A percentile compares a stretch with the other conserved stretches of the same genome.
These are phyloP conservation scores for Aporophyla nigra DNA, from an alignment of 2,888 invertebrate genomes.

Conservation along the genomic window DNA sequence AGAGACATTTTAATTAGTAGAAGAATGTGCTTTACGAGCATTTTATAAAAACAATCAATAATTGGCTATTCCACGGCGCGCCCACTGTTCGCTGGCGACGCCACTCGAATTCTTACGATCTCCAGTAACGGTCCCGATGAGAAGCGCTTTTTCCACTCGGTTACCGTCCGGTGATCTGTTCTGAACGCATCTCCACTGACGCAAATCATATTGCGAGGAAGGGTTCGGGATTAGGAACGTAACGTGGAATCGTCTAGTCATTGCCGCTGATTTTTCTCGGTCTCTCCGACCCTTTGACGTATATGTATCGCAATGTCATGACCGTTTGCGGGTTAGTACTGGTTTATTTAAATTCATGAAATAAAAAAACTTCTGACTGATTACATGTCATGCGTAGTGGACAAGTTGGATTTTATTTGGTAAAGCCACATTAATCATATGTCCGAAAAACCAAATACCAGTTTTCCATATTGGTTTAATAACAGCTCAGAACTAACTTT, in stretches of 20 bases:
- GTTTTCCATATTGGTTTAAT: background rate
- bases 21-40: background rate
- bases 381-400: background rate
- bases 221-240: constrained; percentile 87
- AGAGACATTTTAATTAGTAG: background rate
- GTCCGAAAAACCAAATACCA: background rate
- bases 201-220: constrained; percentile 91
- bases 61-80: constrained; percentile 38
- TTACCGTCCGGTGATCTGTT: constrained; percentile 90
- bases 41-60: constrained; percentile 53
- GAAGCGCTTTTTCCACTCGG: constrained; percentile 90
- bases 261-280: constrained; percentile 85
- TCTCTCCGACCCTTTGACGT: constrained; percentile 67
- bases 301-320: constrained; percentile 71
- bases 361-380: constrained; percentile 2
- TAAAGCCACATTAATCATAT: background rate
- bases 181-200: constrained; percentile 89
- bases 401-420: background rate
- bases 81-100: constrained; percentile 66
- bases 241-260: constrained; percentile 84
- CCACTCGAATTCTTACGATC: constrained; percentile 81
- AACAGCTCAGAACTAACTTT: background rate
- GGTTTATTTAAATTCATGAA: constrained; percentile 54
- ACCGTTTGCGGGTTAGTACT: constrained; percentile 61
- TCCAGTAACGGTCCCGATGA: constrained; percentile 84